Conservation (phyloP, 2,888 invertebrate species). For the Macropis europaea region DNA sequence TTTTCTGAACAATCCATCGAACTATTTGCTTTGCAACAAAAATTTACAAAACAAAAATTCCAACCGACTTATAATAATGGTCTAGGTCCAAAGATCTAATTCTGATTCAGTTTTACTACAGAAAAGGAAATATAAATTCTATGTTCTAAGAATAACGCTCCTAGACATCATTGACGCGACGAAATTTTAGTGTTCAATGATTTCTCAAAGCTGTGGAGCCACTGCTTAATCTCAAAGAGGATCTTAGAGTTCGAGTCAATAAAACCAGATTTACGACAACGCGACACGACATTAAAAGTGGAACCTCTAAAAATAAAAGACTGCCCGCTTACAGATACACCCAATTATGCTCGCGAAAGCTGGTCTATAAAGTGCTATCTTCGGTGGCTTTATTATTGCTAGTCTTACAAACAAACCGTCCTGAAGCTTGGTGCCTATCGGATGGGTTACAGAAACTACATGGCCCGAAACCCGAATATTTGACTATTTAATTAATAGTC, state of each 20-base stretch:
- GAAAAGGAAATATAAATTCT: not conserved
- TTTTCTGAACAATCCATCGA: slow-evolving; percentile 28
- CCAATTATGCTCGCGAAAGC: slow-evolving; percentile 22
- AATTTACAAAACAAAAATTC: too few relatives aligned
- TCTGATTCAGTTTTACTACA: too few relatives aligned
- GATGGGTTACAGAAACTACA: slow-evolving; percentile 42
- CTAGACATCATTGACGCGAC: not conserved
- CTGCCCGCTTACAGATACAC: not conserved
- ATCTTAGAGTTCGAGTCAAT: not conserved
- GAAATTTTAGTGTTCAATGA: not conserved
- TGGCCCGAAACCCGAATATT: too few relatives aligned
- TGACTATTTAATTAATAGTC: too few relatives aligned
- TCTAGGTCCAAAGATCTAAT: too few relatives aligned
- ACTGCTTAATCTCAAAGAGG: not conserved
- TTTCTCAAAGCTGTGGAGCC: not conserved
- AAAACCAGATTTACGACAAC: slow-evolving; percentile 14
- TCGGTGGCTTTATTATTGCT: slow-evolving; percentile 75
- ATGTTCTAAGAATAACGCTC: not conserved
- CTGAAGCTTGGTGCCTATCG: slow-evolving; percentile 59
- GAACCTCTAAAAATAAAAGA: not conserved
- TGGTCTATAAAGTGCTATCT: slow-evolving; percentile 4
- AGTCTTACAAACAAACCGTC: slow-evolving; percentile 22
- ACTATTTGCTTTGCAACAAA: too few relatives aligned
- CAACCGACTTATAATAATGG: too few relatives aligned
- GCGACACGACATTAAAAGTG: not conserved